Evolutionary conservation across 2,797 vertebrate genomes (phyloP), one percentile per base, ranked within the genome.

Genomic region (Sebastolobus altivelis): DNA sequence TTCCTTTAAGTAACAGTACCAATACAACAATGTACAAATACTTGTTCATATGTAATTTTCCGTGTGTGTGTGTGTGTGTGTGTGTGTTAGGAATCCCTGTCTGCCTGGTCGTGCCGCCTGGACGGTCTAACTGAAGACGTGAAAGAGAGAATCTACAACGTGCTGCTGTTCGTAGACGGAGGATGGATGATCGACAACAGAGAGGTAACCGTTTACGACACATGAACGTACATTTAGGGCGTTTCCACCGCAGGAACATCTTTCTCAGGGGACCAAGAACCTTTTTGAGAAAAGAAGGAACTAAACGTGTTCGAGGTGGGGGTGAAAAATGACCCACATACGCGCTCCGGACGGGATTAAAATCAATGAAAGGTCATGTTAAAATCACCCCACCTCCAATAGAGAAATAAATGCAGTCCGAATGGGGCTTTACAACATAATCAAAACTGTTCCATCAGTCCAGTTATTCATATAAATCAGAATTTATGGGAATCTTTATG

Each of bases 161-260:
- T 99, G 82, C 94, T 99, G 80, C 94, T 99, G 70, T 99, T 99
- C 69, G 98, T 99, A 4, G 97, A 99, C 40, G 98, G 98, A 87
- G 98, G 98, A 37, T 99, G 98, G 98, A 99, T 99, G 98, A 97
- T 98, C 10, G 98, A 99, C 82, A 97, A 97, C 85, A 95, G 97
- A 96, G 96, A 98, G 97, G 98, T 99, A 86, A 66, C 7, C 4
- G 8, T 43, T 27, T 65, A 20, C 5, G 5, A 37, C 18, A 25
- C 25, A 25, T 25, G 25, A 25, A 25, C 25, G 25, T 25, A 25
- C 33, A 8, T 35, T 35, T 4, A 35, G 7, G 33, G 33, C 33
- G 7, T 35, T 35, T 35, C 33, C 13, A 18, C 16, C 0, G 1
- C 31, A 8, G 40, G 6, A 52, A 13, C 16, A 5, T 52, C 10